phyloP scores from a whole-genome alignment of 2,888 invertebrate species.

The Geophilus truncorum region DNA sequence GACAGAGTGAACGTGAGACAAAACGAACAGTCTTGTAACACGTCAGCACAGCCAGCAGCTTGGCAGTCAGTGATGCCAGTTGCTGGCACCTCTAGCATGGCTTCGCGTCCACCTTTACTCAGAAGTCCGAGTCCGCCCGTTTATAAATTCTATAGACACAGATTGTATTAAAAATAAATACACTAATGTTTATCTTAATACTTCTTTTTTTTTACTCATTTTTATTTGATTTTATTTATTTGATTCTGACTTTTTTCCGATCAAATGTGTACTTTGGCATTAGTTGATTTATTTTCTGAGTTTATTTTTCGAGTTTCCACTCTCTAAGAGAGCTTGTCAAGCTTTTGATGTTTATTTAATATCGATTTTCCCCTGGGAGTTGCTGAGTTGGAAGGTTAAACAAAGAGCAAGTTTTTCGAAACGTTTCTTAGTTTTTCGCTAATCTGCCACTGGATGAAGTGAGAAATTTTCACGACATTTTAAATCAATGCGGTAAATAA shows the following conservation, averaged over 20 bases:
- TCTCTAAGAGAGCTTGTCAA: no score
- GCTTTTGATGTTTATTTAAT: neutral
- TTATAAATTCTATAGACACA: conserved; percentile 10
- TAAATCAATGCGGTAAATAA: no score
- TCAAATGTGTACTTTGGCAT: no score
- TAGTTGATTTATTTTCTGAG: no score
- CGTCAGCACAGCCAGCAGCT: neutral
- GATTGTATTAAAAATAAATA: neutral
- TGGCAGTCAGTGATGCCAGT: neutral
- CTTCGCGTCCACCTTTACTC: neutral
- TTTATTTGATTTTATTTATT: neutral
- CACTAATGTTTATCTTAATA: neutral
- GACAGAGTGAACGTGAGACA: neutral
- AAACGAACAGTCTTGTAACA: neutral
- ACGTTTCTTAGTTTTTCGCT: neutral
- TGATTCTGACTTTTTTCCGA: neutral
- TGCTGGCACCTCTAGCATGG: neutral
- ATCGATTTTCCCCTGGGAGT: neutral
- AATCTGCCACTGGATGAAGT: no score
- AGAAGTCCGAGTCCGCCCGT: neutral
- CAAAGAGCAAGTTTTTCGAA: neutral
- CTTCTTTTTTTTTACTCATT: neutral
- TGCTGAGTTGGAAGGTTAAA: neutral
- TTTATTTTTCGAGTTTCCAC: no score
- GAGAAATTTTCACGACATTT: no score